Evolutionary conservation across 2,888 invertebrate genomes (phyloP), one percentile per base, ranked within the genome.

Genomic region (Cremastinae sp.): DNA sequence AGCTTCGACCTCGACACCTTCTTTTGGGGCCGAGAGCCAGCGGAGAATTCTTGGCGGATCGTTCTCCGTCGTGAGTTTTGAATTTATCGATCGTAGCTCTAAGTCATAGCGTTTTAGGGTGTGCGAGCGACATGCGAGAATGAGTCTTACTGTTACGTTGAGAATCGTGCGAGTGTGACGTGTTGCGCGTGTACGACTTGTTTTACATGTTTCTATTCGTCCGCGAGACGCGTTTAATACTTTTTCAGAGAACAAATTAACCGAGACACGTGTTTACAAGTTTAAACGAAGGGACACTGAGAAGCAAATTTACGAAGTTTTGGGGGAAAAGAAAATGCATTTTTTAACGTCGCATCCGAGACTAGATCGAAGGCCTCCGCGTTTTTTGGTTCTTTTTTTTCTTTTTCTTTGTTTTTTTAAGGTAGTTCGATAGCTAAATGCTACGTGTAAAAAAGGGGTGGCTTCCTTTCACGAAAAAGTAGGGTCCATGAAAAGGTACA

Each of bases 161-260:
- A 10, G 45, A 45, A 56, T 18, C 47, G 74, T 28, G 36, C 58
- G 56, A 47, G 72, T 65, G 72, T 16, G 54, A 53, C n/a, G n/a
- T 36, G 20, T 38, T 65, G 53, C 61, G 14, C 43, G 75, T 73
- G 78, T 77, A 79, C 68, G 79, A 64, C 82, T 85, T 79, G 81
- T 84, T 84, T 84, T 84, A 81, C 82, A 85, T 80, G 73, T 85
- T 84, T 84, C 80, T 82, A 82, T 70, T 75, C 70, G 74, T 79
- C 79, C 81, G 82, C 65, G 81, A 80, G 72, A 83, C 82, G 83
- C 83, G 82, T 87, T 88, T 87, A 81, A 85, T 86, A 87, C 84
- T 87, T 87, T 87, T 86, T 84, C 84, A 86, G 80, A 69, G 43
- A 18, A n/a, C 43, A 14, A 28, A 28, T 7, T 2, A 9, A 51